Percentiles rank a stretch among this genome's conserved stretches.
Conservation (phyloP, 2,113 vertebrate genomes). For the Saccopteryx leptura region DNA sequence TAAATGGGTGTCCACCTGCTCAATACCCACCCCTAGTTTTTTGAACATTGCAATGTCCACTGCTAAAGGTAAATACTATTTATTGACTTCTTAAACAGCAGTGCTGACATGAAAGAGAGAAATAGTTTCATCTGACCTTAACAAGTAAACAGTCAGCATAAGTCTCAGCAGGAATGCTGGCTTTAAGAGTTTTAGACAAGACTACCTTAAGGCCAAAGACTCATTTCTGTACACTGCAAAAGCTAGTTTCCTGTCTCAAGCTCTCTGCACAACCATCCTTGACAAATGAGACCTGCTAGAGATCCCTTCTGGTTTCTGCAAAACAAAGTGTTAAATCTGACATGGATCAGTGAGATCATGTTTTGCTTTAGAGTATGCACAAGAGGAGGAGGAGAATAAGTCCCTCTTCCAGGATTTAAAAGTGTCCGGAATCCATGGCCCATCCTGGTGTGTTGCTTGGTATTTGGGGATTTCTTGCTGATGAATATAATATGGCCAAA, state of each 20-base stretch:
- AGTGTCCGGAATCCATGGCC: slow-evolving; percentile 49
- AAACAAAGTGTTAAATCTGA: not conserved
- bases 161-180: not conserved
- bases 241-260: not conserved
- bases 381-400: slow-evolving; percentile 57
- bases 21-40: slow-evolving; percentile 41
- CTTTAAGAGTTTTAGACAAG: not conserved
- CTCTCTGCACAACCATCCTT: not conserved
- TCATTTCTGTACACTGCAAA: not conserved
- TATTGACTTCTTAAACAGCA: slow-evolving; percentile 66
- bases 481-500: slow-evolving; percentile 78
- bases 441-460: slow-evolving; percentile 62
- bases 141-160: not conserved
- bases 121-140: slow-evolving; percentile 54
- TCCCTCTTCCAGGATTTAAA: slow-evolving; percentile 63
- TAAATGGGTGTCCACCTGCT: slow-evolving; percentile 40
- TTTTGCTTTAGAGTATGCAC: not conserved
- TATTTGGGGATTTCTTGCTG: slow-evolving; percentile 82
- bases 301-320: not conserved
- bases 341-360: slow-evolving; percentile 48
- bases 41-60: not conserved
- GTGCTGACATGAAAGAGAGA: slow-evolving; percentile 56
- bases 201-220: not conserved
- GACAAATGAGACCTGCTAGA: not conserved
- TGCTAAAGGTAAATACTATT: slow-evolving; percentile 65